Evolutionary conservation across 2,113 vertebrate species (phyloP), one percentile per base, ranked within the genome.

Genomic region (Hoplias malabaricus): DNA sequence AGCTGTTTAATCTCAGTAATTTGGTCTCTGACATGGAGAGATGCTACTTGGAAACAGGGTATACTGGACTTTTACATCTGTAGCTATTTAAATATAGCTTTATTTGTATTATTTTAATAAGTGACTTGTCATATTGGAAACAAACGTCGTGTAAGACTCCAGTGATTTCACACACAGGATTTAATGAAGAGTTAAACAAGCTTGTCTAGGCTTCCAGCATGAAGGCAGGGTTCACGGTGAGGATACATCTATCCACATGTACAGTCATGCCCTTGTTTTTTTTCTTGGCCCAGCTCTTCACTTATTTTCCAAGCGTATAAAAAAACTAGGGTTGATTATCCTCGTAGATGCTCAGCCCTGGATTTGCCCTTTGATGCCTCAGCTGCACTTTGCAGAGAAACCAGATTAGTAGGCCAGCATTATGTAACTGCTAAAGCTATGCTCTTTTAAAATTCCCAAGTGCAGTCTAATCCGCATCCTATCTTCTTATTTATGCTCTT

Each of bases 351-450:
- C 81, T 73, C 53, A 2, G 1, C 85, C 57, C 48, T 31, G 5
- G 11, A 10, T 34, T 59, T 34, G 36, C 36, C 54, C 70, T 57
- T n/a, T 19, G 14, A 66, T 38, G 61, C 73, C 50, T 53, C 36
- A 25, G 50, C n/a, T 76, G 76, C 83, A 23, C 78, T 34, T 42
- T 75, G 81, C 67, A 82, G 66, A 83, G 67, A 82, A 84, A 84
- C 84, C 25, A 80, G 85, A 88, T 89, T 89, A 89, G 87, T 92
- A 77, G 88, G 90, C 87, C 89, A 85, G 5, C 10, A 67, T 89
- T 85, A 86, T 77, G 78, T 87, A 90, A 90, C 67, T 42, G 23
- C 23, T 61, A 57, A 34, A 48, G 61, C 27, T 68, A 27, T 34
- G 27, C 27, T 11, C 25, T 34, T 36, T 33, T n/a, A n/a, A n/a